Evolutionary conservation across 2,797 vertebrate species (phyloP), one percentile per base, ranked within the genome.

Genomic region (Sebastes matsubarae): DNA sequence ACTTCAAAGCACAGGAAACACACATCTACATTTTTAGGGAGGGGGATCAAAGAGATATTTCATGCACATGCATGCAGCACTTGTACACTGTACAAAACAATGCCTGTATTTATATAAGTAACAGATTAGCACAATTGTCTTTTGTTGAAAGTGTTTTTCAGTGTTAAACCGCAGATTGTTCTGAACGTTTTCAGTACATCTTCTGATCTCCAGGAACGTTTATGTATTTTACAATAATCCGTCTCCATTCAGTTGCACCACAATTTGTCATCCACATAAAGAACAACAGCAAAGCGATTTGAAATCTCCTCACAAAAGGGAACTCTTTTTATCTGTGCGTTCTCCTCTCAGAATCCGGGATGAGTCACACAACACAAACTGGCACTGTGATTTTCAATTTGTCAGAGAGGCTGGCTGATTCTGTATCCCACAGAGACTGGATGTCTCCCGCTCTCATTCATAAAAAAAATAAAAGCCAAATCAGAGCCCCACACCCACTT

Each of bases 351-450:
- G 86, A 68, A 77, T 82, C 80, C 30, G 18, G 72, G 85, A 92
- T 94, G 93, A 95, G 90, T 95, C 93, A 94, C 85, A 80, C 76
- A 65, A 78, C 89, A 84, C 69, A 87, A 94, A 91, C 86, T 91
- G 89, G 88, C 71, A 71, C 82, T 87, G 88, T 88, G 91, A 93
- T 92, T 94, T 92, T 89, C 82, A 83, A 83, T 78, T 89, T 87
- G 83, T 92, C 86, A 87, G 68, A 88, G 76, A 76, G 81, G 75
- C 84, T 88, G 74, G 82, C 84, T 94, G 87, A 93, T 92, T 89
- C 82, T 89, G 75, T 85, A 82, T 81, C 84, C 88, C 81, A 76
- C 66, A 60, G 82, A 85, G 80, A 85, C 84, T 85, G 74, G 18
- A 87, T 91, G 83, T 86, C 80, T 91, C 72, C 59, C 27, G 65